Base-by-base conservation (phyloP, 92 coral and sea anemone genomes). In the Epizoanthus ramosus region DNA sequence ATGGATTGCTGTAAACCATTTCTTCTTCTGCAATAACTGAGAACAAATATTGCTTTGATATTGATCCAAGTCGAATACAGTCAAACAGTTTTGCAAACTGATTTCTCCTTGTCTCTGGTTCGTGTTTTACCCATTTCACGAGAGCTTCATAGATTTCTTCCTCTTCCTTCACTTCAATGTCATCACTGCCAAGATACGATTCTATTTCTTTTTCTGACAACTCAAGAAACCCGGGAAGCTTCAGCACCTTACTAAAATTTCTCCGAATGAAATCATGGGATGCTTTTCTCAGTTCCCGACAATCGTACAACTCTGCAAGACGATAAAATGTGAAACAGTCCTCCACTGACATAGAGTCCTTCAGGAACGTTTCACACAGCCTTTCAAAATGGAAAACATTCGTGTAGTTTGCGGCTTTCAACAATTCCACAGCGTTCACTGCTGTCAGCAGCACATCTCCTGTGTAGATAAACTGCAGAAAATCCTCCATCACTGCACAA, bases 361-460 rank as follows among this genome's bases (percentile, higher is more conserved):
- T 3, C 14, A 77, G 22, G 31, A 77, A 77, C 13, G 41, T 37
- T 14, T 77, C 82, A 59, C 81, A 76, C 54, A 76, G 16, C 56
- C 53, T 59, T 10, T 76, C 18, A 59, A 76, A 70, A 43, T 39
- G 19, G 14, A 19, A 37, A 37, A 76, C 3, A 12, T 60, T 37
- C 5, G 81, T 76, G 81, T 76, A 76, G 45, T 76, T 76, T n/a
- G 81, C 81, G 31, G 57, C 81, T 59, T 76, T 59, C 23, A 76
- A 21, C n/a, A 76, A 21, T 59, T 76, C 70, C n/a, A 76, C 37
- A 5, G 81, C 81, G 33, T 76, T 76, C 22, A 8, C 22, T 35
- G 45, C 3, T 21, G 81, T 76, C 39, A 76, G 47, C 35, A 76
- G 61, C 57, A 59, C 81, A 9, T 59, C 81, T 76, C 81, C 81